Base-by-base conservation (phyloP, 2,888 invertebrate species). In the Cerastoderma edule region DNA sequence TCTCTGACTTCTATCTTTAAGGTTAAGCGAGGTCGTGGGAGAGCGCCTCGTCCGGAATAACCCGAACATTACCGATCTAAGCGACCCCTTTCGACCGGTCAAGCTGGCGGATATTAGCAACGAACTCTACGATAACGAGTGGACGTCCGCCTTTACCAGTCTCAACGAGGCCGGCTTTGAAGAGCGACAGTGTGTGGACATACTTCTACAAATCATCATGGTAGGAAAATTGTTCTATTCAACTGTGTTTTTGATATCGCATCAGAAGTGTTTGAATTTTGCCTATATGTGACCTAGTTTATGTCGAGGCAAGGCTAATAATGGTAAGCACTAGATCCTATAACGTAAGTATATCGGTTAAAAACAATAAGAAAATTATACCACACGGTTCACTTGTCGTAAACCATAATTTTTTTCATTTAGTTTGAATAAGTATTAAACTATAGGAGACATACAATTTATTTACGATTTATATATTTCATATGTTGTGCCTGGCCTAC, bases 51-150 rank as follows among this genome's bases (percentile, higher is more conserved):
- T 56, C 2, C 10, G n/a, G 56, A 68, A 56, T 35, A 69, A 69
- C 27, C 50, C 69, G 3, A 35, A 46, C n/a, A 50, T 69, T 13
- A 50, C 30, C 8, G 69, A 69, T 48, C 50, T 69, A 8, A 69
- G 50, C 35, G 69, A 69, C 22, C 24, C n/a, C n/a, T 32, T 50
- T 50, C 27, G 69, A 60, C 63, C 69, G 19, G 50, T 28, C 16
- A 69, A 60, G 35, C 46, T 69, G 5, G 69, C 33, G 13, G 69
- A 69, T 22, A 30, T 19, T 16, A 48, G 28, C 35, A 32, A 24
- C n/a, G 69, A 69, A 32, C 22, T 69, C 8, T 69, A 69, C 28
- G 69, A 69, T 35, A 69, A 69, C 50, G 48, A 69, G 28, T 69
- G 69, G 69, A 69, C 69, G 13, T 44, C 60, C 16, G 69, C 69